phyloP scores from a whole-genome alignment of 2,888 invertebrate species.

The Antheraea assamensis region DNA sequence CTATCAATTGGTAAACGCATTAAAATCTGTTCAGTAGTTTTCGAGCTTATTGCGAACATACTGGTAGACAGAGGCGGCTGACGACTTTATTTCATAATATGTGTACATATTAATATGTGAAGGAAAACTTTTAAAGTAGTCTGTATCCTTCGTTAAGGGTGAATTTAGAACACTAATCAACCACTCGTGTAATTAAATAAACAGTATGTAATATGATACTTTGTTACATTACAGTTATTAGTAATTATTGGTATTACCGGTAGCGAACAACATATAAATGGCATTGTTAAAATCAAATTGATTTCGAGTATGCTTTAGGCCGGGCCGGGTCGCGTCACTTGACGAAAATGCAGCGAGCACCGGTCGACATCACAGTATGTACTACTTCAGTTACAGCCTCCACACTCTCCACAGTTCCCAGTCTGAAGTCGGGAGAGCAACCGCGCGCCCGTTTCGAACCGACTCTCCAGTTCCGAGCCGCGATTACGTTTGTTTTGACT shows the following conservation, averaged over 20 bases:
- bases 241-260: background rate
- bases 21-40: too few relatives aligned
- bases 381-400: constrained; percentile 47
- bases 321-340: constrained; percentile 37
- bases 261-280: background rate
- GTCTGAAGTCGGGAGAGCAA: constrained; percentile 52
- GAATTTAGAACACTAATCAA: too few relatives aligned
- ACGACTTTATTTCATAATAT: too few relatives aligned
- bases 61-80: too few relatives aligned
- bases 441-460: constrained; percentile 45
- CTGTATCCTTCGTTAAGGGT: too few relatives aligned
- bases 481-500: constrained; percentile 11
- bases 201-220: background rate
- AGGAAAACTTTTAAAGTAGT: too few relatives aligned
- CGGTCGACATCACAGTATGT: constrained; percentile 37
- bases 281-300: constrained; percentile 31
- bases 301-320: background rate
- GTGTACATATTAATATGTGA: too few relatives aligned
- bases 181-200: background rate
- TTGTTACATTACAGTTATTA: background rate
- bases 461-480: background rate
- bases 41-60: too few relatives aligned
- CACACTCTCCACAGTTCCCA: constrained; percentile 43
- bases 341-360: constrained; percentile 38
- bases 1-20: too few relatives aligned